Conservation (phyloP, 2,113 vertebrate species). For the Psittacula cyanocephala region DNA sequence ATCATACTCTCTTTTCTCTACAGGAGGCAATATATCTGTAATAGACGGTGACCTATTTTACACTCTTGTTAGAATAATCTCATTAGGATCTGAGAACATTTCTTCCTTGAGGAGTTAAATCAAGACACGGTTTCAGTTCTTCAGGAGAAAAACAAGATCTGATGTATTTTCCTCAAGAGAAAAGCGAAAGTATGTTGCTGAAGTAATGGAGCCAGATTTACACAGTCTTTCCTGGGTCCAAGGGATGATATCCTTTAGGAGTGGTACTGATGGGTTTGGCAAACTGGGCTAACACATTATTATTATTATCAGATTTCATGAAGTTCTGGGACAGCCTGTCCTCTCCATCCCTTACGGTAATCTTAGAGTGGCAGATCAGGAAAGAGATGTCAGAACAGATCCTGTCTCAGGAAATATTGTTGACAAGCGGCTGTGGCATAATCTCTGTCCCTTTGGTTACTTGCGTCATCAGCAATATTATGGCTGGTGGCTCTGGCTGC, state of each 20-base stretch:
- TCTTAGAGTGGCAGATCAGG: neutral
- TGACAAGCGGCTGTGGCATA: neutral
- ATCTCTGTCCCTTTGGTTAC: neutral
- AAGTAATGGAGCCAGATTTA: neutral
- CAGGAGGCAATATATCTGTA: neutral
- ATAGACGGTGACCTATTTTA: neutral
- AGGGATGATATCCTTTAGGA: neutral
- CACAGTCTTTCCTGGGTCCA: accelerated
- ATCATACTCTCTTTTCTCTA: neutral
- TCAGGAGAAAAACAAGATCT: neutral
- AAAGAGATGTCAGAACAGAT: neutral
- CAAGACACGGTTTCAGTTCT: neutral
- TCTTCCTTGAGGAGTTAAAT: neutral
- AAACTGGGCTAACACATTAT: neutral
- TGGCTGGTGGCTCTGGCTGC: neutral
- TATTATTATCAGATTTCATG: neutral
- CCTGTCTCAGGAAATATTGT: neutral
- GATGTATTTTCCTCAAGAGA: neutral
- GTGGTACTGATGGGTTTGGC: neutral
- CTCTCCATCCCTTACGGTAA: neutral
- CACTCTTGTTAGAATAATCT: neutral
- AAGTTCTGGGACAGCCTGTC: neutral
- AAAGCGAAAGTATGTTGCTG: neutral
- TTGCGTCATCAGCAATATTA: neutral
- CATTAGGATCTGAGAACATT: neutral